A percentile compares a stretch with the other conserved stretches of the same genome.
Conservation (phyloP, 2,797 vertebrate species). For the Uromys caudimaculatus region DNA sequence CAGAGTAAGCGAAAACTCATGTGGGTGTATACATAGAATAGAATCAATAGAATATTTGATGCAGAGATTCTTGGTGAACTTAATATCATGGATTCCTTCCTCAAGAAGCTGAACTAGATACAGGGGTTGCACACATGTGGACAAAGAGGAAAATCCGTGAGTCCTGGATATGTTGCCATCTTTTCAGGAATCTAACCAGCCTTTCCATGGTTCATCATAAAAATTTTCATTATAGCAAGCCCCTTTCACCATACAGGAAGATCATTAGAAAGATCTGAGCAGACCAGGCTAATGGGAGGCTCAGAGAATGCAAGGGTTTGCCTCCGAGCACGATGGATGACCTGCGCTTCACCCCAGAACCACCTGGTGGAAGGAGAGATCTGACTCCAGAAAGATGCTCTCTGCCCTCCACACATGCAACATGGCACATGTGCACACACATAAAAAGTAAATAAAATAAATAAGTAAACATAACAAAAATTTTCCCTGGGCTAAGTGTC, state of each 20-base stretch:
- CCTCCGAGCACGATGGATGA: too few relatives aligned
- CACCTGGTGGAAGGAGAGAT: not conserved
- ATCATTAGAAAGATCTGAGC: not conserved
- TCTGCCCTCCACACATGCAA: not conserved
- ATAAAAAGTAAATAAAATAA: not conserved
- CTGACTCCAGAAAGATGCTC: not conserved
- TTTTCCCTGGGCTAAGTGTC: not conserved
- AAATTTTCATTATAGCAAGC: not conserved
- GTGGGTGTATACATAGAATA: not conserved
- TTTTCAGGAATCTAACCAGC: not conserved
- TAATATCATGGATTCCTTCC: not conserved
- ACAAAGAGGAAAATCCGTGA: not conserved
- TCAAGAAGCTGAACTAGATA: not conserved
- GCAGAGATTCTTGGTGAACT: not conserved
- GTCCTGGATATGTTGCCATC: not conserved
- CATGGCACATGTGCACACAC: not conserved
- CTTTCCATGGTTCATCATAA: not conserved
- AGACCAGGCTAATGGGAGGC: not conserved
- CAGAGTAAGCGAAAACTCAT: not conserved
- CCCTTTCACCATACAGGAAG: not conserved
- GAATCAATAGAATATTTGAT: not conserved
- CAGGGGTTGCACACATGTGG: not conserved
- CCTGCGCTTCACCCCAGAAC: not conserved
- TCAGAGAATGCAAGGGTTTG: not conserved
- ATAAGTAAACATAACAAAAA: not conserved